phyloP scores from a whole-genome alignment of 1,140 invertebrate species.

The Gonioctena quinquepunctata region DNA sequence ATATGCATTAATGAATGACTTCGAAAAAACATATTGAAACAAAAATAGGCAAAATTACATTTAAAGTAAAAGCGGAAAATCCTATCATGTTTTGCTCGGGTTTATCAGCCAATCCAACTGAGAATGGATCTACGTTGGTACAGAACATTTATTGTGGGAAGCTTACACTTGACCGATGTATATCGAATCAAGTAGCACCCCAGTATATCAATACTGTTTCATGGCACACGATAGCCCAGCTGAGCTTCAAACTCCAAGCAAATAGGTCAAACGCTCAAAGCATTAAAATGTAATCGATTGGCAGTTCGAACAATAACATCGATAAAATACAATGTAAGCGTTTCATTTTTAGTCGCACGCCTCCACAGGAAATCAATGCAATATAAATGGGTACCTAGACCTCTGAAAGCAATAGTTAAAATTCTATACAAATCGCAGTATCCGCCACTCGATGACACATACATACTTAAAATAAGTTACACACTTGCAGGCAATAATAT shows the following conservation, averaged over 20 bases:
- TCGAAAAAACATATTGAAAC: too few species aligned
- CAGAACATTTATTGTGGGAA: too few species aligned
- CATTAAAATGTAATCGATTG: background rate
- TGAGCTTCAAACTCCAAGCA: background rate
- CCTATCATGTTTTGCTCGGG: too few species aligned
- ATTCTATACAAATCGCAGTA: background rate
- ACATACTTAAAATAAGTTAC: background rate
- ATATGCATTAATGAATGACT: too few species aligned
- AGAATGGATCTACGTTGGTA: too few species aligned
- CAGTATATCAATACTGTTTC: too few species aligned
- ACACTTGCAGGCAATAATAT: background rate
- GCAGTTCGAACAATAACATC: background rate
- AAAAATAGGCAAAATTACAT: too few species aligned
- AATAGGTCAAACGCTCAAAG: background rate
- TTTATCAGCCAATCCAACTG: too few species aligned
- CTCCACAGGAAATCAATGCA: conserved; percentile 12
- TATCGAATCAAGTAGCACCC: too few species aligned
- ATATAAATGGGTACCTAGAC: conserved; percentile 3
- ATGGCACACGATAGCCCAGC: background rate
- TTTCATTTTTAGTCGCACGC: background rate
- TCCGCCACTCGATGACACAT: conserved; percentile 8
- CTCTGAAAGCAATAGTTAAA: background rate
- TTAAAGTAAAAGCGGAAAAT: too few species aligned
- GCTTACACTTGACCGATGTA: too few species aligned
- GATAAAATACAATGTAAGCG: background rate